Percentiles rank a stretch among this genome's conserved stretches.
phyloP scores from a whole-genome alignment of 2,888 invertebrate genomes.

The Myopa tessellatipennis region DNA sequence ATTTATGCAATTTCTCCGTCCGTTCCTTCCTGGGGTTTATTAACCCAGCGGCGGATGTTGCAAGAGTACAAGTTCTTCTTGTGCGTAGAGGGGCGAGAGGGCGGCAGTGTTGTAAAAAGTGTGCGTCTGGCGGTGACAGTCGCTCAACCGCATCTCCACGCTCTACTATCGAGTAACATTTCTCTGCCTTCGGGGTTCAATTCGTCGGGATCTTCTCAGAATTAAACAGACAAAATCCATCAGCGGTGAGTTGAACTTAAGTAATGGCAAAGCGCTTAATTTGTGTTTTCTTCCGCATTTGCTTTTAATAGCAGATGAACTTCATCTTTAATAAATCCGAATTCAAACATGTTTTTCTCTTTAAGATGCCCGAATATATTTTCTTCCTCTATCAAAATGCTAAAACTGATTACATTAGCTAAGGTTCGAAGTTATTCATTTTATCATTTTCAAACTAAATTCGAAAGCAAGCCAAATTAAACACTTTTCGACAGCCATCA shows the following conservation, averaged over 20 bases:
- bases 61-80: neutral
- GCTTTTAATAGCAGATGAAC: neutral
- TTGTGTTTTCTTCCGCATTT: neutral
- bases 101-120: slow-evolving; percentile 22
- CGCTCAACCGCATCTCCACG: neutral
- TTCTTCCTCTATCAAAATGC: no score
- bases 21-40: neutral
- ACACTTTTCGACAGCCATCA: neutral
- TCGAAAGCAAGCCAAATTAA: neutral
- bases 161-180: slow-evolving; percentile 3
- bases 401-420: no score
- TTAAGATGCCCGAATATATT: neutral
- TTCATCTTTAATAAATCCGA: neutral
- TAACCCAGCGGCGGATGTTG: neutral
- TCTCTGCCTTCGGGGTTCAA: slow-evolving; percentile 20
- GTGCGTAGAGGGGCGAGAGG: neutral
- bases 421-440: neutral
- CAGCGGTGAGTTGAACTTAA: neutral
- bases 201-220: slow-evolving; percentile 24
- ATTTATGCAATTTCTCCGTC: no score
- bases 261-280: neutral
- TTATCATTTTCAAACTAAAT: neutral
- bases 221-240: slow-evolving; percentile 35
- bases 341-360: neutral
- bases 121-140: slow-evolving; percentile 30